These are phyloP conservation scores for Eupelmus urozonus DNA, from an alignment of 2,888 invertebrate genomes.

Conservation along the genomic window DNA sequence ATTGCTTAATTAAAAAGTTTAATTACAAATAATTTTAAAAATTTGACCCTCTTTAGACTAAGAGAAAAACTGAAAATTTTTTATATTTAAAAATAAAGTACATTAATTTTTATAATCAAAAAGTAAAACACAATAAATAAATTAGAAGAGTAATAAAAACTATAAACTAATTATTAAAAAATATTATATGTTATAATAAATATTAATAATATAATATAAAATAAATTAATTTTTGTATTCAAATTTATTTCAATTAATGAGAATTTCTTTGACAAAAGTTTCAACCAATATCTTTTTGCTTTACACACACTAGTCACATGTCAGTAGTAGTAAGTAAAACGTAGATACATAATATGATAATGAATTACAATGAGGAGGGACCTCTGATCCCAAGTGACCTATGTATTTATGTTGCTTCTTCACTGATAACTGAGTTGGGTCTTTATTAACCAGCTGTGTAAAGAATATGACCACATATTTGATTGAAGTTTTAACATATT, in stretches of 20 bases:
- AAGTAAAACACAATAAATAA: background rate
- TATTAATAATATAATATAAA: background rate
- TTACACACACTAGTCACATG: slow-evolving; percentile 18
- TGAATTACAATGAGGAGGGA: slow-evolving; percentile 56
- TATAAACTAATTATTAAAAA: background rate
- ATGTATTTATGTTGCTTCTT: slow-evolving; percentile 49
- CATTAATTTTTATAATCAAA: slow-evolving; percentile 10
- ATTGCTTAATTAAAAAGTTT: too few relatives aligned
- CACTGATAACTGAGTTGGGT: slow-evolving; percentile 53
- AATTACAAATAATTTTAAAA: too few relatives aligned
- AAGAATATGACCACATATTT: slow-evolving; percentile 33
- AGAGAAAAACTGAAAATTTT: too few relatives aligned
- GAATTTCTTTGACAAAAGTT: slow-evolving; percentile 1
- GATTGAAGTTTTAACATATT: slow-evolving; percentile 45
- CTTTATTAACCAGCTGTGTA: slow-evolving; percentile 39
- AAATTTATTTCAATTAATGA: background rate
- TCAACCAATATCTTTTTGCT: background rate
- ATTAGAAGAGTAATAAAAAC: background rate
- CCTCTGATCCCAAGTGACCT: slow-evolving; percentile 59
- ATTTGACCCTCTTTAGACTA: too few relatives aligned
- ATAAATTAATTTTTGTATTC: background rate
- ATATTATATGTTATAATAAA: background rate
- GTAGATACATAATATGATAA: slow-evolving; percentile 54
- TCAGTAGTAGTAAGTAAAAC: slow-evolving; percentile 38
- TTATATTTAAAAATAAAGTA: too few relatives aligned